phyloP scores from a whole-genome alignment of 2,888 invertebrate species.

The Yponomeuta evonymella region DNA sequence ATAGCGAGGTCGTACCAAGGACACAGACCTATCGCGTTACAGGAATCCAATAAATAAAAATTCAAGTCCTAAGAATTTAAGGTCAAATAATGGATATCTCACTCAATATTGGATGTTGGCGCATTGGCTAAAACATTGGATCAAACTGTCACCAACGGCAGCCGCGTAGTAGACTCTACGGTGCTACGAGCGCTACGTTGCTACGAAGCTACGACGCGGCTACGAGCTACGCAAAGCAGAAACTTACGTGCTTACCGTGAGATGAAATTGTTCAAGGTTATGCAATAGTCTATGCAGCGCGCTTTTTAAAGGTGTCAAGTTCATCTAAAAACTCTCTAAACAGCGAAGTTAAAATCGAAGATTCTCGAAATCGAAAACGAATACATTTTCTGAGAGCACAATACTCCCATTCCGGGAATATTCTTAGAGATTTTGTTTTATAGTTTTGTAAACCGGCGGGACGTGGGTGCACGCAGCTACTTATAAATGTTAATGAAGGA shows the following conservation, averaged over 20 bases:
- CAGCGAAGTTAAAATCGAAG: too few species aligned
- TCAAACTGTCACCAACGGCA: background rate
- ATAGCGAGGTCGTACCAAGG: background rate
- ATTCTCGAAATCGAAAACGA: too few species aligned
- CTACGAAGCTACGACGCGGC: background rate
- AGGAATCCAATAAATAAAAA: slow-evolving; percentile 3
- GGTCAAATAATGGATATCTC: slow-evolving; percentile 1
- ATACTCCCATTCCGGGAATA: too few species aligned
- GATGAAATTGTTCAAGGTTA: too few species aligned
- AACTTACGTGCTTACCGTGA: background rate
- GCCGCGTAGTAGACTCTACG: background rate
- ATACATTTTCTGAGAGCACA: too few species aligned
- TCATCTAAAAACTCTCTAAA: too few species aligned
- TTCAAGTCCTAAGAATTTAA: background rate
- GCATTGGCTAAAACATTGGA: background rate
- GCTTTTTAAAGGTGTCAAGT: too few species aligned
- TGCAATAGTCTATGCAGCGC: too few species aligned
- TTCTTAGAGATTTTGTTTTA: too few species aligned
- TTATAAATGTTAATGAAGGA: too few species aligned
- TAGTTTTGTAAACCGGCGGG: too few species aligned
- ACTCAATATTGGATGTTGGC: background rate
- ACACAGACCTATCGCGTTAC: background rate
- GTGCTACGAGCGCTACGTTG: background rate
- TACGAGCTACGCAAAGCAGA: background rate
- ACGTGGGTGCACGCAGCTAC: too few species aligned